phyloP scores from a whole-genome alignment of 2,113 vertebrate species.

The Phrynosoma platyrhinos region DNA sequence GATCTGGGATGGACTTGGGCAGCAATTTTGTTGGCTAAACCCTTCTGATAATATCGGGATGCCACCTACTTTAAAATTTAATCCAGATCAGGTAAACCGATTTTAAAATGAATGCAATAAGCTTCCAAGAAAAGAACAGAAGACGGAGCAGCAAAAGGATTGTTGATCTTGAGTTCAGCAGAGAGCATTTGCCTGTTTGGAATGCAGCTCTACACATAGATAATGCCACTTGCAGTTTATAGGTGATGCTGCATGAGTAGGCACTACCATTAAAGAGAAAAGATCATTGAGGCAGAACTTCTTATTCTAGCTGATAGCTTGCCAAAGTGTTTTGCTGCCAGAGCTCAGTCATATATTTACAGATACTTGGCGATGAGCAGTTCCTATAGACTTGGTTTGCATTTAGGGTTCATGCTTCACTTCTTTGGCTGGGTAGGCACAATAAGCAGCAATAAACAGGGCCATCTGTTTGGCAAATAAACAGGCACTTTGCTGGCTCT shows the following conservation, averaged over 20 bases:
- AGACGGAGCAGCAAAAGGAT: constrained; percentile 21
- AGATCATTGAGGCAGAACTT: constrained; percentile 66
- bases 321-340: constrained; percentile 52
- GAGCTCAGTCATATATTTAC: constrained; percentile 60
- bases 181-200: constrained; percentile 52
- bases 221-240: constrained; percentile 37
- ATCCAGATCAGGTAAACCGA: too few relatives aligned
- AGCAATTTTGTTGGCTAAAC: too few relatives aligned
- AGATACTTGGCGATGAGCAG: constrained; percentile 59
- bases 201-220: constrained; percentile 33
- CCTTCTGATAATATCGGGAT: too few relatives aligned
- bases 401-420: constrained; percentile 66
- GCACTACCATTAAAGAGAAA: constrained; percentile 1
- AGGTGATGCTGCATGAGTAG: constrained; percentile 52
- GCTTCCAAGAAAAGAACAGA: not conserved
- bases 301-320: constrained; percentile 51
- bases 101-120: too few relatives aligned
- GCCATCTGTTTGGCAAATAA: constrained; percentile 45
- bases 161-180: constrained; percentile 38
- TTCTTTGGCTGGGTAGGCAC: constrained; percentile 56
- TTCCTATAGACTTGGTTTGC: constrained; percentile 58
- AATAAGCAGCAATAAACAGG: constrained; percentile 65
- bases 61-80: too few relatives aligned
- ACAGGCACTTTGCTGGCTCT: constrained; percentile 6
- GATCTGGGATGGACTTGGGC: too few relatives aligned